Evolutionary conservation across 2,888 invertebrate species (phyloP).

Genomic region (Sericinus montela): DNA sequence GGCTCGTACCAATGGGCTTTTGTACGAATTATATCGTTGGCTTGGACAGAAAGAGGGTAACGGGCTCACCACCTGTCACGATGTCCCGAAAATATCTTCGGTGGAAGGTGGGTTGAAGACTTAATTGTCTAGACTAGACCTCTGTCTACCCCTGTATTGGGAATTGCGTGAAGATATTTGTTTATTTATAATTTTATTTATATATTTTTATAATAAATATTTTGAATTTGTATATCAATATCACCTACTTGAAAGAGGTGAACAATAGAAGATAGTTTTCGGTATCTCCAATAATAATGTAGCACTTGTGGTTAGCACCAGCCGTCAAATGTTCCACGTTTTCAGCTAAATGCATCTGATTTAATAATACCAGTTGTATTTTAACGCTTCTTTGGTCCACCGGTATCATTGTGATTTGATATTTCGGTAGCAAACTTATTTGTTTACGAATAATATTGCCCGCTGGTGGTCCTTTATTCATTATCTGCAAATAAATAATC

Average conservation of each 20-base stretch:
- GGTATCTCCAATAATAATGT: constrained; percentile 82
- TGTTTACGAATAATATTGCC: constrained; percentile 83
- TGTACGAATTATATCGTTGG: no score
- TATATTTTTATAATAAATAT: no score
- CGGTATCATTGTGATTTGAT: constrained; percentile 64
- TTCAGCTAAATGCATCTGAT: constrained; percentile 60
- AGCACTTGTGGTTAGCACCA: constrained; percentile 71
- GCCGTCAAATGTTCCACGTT: constrained; percentile 66
- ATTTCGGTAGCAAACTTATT: constrained; percentile 81
- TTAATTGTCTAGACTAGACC: no score
- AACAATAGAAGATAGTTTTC: constrained; percentile 80
- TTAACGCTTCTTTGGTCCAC: constrained; percentile 46
- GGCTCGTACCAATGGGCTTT: no score
- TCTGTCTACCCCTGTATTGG: no score
- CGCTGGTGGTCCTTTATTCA: constrained; percentile 85
- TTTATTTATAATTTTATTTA: no score
- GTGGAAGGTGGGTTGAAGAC: no score
- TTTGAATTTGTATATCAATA: no score
- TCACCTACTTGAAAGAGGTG: constrained; percentile 77
- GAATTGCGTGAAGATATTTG: no score
- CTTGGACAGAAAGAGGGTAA: no score
- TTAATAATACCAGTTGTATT: constrained; percentile 56
- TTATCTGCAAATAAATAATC: constrained; percentile 83
- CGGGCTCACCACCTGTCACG: no score
- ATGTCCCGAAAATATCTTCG: no score